phyloP scores from a whole-genome alignment of 1,140 invertebrate species.

The Ruditapes philippinarum region DNA sequence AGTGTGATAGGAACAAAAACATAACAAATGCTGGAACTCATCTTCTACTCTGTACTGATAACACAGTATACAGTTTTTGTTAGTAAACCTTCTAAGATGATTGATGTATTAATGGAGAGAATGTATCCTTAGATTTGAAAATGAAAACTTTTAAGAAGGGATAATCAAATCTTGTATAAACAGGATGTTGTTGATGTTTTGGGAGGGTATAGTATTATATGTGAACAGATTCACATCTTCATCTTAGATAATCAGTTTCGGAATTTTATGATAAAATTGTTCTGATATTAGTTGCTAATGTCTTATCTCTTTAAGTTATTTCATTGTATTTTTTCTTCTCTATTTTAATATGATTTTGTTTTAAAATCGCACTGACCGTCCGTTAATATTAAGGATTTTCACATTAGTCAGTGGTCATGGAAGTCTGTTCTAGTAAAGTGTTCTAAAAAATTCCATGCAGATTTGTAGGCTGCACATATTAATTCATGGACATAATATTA shows the following conservation, averaged over 20 bases:
- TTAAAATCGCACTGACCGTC: too few relatives aligned
- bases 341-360: not conserved
- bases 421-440: too few relatives aligned
- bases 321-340: not conserved
- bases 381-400: too few relatives aligned
- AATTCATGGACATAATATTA: too few relatives aligned
- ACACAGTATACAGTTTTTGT: too few relatives aligned
- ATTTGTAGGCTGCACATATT: too few relatives aligned
- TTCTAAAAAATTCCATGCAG: too few relatives aligned
- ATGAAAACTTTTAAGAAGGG: constrained; percentile 1
- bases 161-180: constrained; percentile 49
- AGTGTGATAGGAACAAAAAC: not conserved
- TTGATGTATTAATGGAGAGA: constrained; percentile 53
- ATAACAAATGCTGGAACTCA: not conserved
- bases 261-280: constrained; percentile 2
- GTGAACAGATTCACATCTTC: constrained; percentile 5
- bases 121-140: constrained; percentile 1
- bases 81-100: constrained; percentile 5
- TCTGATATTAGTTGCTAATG: too few relatives aligned
- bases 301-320: not conserved
- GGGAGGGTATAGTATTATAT: constrained; percentile 27
- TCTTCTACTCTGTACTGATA: too few relatives aligned
- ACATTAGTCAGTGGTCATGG: too few relatives aligned
- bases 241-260: not conserved
- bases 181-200: constrained; percentile 22